Evolutionary conservation across 92 coral and sea anemone species (phyloP).

Genomic region (Umimayanthus kanabou): DNA sequence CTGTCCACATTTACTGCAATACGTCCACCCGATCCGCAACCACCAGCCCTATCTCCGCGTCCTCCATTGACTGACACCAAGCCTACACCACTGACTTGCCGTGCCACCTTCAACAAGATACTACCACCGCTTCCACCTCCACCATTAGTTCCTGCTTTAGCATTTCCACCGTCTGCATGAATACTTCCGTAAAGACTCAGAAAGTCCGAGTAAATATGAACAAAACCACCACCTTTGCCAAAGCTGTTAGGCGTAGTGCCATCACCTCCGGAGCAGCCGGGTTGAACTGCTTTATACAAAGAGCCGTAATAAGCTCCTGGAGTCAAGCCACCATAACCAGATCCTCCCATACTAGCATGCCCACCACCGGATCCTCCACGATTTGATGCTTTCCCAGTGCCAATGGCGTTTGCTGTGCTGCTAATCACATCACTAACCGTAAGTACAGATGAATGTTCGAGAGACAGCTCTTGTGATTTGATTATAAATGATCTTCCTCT

Average conservation of each 20-base stretch:
- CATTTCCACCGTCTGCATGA: constrained; percentile 61
- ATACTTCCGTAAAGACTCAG: constrained; percentile 57
- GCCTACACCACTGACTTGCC: constrained; percentile 53
- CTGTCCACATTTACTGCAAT: constrained; percentile 44
- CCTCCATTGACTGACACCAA: constrained; percentile 60
- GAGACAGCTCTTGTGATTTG: constrained; percentile 39
- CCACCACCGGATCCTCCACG: constrained; percentile 62
- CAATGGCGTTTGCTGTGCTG: constrained; percentile 15
- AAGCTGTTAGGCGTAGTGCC: constrained; percentile 45
- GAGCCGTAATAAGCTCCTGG: constrained; percentile 54
- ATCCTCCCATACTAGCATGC: constrained; percentile 65
- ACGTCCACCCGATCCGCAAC: constrained; percentile 72
- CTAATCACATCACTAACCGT: constrained; percentile 45
- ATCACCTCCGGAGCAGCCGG: constrained; percentile 66
- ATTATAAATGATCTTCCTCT: constrained; percentile 51
- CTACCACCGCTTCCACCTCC: constrained; percentile 81
- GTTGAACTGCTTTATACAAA: constrained; percentile 44
- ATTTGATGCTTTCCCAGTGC: constrained; percentile 44
- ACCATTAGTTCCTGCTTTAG: constrained; percentile 45
- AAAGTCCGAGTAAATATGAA: constrained; percentile 42
- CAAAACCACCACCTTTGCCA: constrained; percentile 69
- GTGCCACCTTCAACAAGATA: constrained; percentile 49
- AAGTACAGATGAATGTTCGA: constrained; percentile 56
- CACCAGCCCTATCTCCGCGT: constrained; percentile 59
- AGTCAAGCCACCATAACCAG: constrained; percentile 11